phyloP scores from a whole-genome alignment of 2,888 invertebrate genomes.

The Pseudeuparius sepicola region DNA sequence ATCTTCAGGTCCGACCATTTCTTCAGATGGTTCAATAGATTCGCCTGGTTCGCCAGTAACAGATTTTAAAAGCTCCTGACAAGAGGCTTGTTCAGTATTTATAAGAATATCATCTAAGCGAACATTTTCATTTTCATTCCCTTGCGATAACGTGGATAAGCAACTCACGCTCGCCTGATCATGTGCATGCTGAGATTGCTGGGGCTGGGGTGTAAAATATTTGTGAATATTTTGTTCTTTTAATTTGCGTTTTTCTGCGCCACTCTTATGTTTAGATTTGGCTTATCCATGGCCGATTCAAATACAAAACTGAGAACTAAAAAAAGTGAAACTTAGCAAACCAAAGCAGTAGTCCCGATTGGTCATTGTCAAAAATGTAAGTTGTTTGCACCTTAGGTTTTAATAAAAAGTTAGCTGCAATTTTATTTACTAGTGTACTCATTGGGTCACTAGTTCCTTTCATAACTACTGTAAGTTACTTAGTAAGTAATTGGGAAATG shows the following conservation, averaged over 20 bases:
- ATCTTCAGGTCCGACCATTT: slow-evolving; percentile 2
- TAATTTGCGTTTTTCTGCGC: slow-evolving; percentile 2
- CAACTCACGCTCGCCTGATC: slow-evolving; percentile 2
- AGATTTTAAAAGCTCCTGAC: slow-evolving; percentile 2
- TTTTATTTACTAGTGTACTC: no score
- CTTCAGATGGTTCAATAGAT: slow-evolving; percentile 2
- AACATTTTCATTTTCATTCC: slow-evolving; percentile 3
- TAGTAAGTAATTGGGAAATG: no score
- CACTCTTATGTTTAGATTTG: slow-evolving; percentile 3
- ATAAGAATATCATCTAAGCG: slow-evolving; percentile 3
- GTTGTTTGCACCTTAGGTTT: slow-evolving; percentile 2
- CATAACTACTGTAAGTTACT: no score
- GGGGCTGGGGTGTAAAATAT: not conserved
- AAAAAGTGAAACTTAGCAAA: slow-evolving; percentile 1
- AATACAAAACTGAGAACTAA: not conserved
- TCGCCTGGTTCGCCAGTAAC: slow-evolving; percentile 2
- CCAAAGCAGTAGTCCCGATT: slow-evolving; percentile 3
- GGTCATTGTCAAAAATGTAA: slow-evolving; percentile 2
- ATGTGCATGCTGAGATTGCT: not conserved
- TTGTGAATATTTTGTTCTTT: slow-evolving; percentile 1
- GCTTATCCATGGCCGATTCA: slow-evolving; percentile 1
- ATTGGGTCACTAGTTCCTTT: no score
- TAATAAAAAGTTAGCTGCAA: slow-evolving; percentile 2
- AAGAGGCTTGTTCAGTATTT: slow-evolving; percentile 3
- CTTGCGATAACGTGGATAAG: slow-evolving; percentile 1